Evolutionary conservation across 2,113 vertebrate genomes (phyloP), one percentile per base, ranked within the genome.

Genomic region (Cavia aperea): DNA sequence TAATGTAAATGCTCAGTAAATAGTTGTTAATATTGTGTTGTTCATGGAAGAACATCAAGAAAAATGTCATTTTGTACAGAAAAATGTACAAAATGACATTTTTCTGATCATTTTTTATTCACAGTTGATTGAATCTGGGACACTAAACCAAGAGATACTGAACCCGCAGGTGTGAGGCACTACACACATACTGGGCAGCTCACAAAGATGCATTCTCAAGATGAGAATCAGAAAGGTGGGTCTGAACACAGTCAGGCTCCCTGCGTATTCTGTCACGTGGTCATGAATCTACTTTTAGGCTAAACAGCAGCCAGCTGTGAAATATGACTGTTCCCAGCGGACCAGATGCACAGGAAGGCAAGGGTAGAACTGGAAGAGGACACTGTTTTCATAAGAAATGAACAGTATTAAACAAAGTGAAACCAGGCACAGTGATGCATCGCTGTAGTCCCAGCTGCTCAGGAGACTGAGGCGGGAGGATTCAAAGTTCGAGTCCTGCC

Each of bases 301-400:
- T 11, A 72, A 70, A 39, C 43, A 90, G 60, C 23, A 16, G 43
- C 7, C 65, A 81, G 21, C 56, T 29, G 63, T 49, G 62, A 84
- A n/a, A 31, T 15, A 46, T 0, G 11, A 49, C 11, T 65, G 14
- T 5, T 90, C 7, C 43, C 31, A 39, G 63, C 33, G 36, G 56
- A 84, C 58, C 24, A 9, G 14, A 24, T 46, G 24, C 11, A 51
- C 2, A 46, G 46, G n/a, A 10, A 23, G 2, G 29, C 16, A 73
- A 82, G 2, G 3, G 23, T 7, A 13, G 18, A 49, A 66, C 14
- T 33, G n/a, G 5, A 70, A 77, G 39, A 84, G 2, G 26, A n/a
- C 36, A 23, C 58, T 58, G 39, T 63, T 88, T 95, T 81, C 58
- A 73, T 81, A 88, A 94, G 31, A 85, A 65, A 58, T 77, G 81